phyloP scores from a whole-genome alignment of 2,113 vertebrate genomes.

The Ameiurus melas region DNA sequence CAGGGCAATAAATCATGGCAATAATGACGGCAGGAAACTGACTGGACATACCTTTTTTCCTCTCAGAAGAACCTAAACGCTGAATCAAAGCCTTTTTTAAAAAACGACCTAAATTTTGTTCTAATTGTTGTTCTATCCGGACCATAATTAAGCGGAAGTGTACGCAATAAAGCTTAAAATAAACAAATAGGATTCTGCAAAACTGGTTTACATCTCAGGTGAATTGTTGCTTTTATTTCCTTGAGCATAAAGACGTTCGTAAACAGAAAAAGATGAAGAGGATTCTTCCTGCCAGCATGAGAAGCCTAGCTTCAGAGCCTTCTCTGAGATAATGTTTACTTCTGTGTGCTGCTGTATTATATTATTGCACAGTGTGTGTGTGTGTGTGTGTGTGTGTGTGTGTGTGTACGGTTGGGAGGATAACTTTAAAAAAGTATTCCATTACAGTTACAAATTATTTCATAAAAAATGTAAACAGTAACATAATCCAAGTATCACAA shows the following conservation, averaged over 20 bases:
- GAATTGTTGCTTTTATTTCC: neutral
- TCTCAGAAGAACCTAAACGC: neutral
- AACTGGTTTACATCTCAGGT: neutral
- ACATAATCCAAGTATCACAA: too few relatives aligned
- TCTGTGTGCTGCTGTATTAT: neutral
- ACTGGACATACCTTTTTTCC: neutral
- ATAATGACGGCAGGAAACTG: neutral
- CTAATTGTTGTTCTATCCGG: neutral
- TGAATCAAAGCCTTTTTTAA: neutral
- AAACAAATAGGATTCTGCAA: neutral
- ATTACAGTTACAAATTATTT: too few relatives aligned
- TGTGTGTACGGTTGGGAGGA: too few relatives aligned
- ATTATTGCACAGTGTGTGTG: neutral
- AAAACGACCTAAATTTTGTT: constrained; percentile 3
- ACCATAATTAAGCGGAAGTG: neutral
- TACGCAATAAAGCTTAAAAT: neutral
- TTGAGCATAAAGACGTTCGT: neutral
- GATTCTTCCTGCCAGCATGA: neutral
- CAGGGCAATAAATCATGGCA: too few relatives aligned
- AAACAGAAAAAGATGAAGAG: constrained; percentile 1
- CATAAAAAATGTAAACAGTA: too few relatives aligned
- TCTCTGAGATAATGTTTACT: constrained; percentile 1
- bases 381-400: neutral
- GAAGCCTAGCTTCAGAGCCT: neutral
- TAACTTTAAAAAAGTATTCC: too few relatives aligned